These are phyloP conservation scores for Diadema setosum DNA, from an alignment of 35 echinoderm and acorn worm species.

Conservation along the genomic window DNA sequence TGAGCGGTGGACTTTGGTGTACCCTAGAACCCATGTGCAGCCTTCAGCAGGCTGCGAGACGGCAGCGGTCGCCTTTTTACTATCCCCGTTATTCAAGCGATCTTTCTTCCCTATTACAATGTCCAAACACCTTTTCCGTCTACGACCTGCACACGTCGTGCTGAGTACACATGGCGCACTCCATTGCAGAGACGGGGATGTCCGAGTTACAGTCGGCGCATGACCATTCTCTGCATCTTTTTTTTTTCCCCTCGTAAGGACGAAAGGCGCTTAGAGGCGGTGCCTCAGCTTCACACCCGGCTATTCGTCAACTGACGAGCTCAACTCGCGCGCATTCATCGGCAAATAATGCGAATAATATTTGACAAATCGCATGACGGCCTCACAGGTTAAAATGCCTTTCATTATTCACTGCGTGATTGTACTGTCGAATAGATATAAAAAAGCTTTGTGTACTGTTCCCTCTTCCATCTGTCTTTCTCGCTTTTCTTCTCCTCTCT, in stretches of 20 bases:
- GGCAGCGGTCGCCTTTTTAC: background rate
- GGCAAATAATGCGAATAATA: constrained; percentile 22
- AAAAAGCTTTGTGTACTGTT: too few relatives aligned
- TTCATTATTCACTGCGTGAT: background rate
- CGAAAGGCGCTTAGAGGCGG: constrained; percentile 1
- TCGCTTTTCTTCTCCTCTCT: too few relatives aligned
- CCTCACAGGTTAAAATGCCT: constrained; percentile 17
- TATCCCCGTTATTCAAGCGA: background rate
- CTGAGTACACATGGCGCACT: background rate
- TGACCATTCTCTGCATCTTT: background rate
- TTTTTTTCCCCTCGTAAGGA: too few relatives aligned
- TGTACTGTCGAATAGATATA: background rate
- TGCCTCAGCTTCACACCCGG: constrained; percentile 11
- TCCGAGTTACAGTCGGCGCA: background rate
- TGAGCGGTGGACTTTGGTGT: background rate
- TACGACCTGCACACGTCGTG: background rate
- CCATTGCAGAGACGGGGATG: background rate
- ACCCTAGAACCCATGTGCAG: too few relatives aligned
- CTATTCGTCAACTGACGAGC: background rate
- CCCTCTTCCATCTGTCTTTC: too few relatives aligned
- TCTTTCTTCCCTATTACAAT: constrained; percentile 27
- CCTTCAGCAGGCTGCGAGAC: background rate
- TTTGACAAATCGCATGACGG: constrained; percentile 21
- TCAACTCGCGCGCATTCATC: background rate
- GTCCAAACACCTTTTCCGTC: constrained; percentile 15